Base-by-base conservation (phyloP, 2,888 invertebrate species). In the Macroteleia sp. region DNA sequence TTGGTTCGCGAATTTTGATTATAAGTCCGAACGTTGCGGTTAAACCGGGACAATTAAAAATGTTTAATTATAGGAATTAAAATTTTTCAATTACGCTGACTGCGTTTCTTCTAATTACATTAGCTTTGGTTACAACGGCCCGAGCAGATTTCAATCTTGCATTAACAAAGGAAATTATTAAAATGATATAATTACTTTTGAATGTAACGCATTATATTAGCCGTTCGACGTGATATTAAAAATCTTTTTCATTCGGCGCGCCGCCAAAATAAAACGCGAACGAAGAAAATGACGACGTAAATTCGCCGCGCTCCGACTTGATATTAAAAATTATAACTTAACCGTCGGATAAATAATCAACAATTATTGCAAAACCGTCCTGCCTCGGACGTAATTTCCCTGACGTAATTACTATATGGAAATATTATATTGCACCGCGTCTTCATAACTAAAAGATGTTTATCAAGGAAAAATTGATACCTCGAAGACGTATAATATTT, bases 321-420 rank as follows among this genome's bases (percentile, higher is more conserved):
- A 66, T 74, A 67, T 74, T 74, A 74, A 61, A 66, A 67, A 61
- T 67, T 66, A 57, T 44, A 59, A 52, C 52, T 66, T 66, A 50
- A 74, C 75, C 57, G 59, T 46, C 46, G 74, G 74, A 74, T 67
- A 75, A 75, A 75, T 61, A 67, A 67, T 67, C 74, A 67, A 74
- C 59, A 67, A 67, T 66, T 66, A 74, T 74, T 74, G 73, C 46
- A 59, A 66, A 74, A 74, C 44, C 48, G 42, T 54, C 66, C 52
- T 59, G n/a, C 57, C 74, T 44, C 22, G 52, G 46, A 59, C 46
- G 57, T 59, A 66, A 66, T 74, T 66, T 74, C 19, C 39, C 30
- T 32, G 54, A 32, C 44, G 66, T 74, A 74, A 74, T 74, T 74
- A 54, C 67, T 54, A 54, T 46, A 59, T 59, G 44, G 59, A 74